Conservation (phyloP, 2,888 invertebrate genomes). For the Platycheirus albimanus region DNA sequence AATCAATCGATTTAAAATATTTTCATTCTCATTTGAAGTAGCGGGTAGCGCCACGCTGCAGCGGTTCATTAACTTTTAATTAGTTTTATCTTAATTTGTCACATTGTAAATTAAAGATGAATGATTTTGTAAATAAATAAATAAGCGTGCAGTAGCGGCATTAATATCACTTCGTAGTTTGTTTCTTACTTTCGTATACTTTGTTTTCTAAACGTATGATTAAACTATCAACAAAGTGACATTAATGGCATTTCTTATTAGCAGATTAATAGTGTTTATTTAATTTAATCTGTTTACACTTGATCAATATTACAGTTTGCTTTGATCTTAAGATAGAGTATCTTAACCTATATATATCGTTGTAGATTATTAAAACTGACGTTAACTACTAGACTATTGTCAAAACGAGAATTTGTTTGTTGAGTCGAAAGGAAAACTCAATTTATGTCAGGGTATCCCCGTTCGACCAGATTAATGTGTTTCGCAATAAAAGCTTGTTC, state of each 20-base stretch:
- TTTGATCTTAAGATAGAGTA: slow-evolving; percentile 40
- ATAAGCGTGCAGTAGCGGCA: not conserved
- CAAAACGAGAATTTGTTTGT: too few relatives aligned
- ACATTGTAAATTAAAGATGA: slow-evolving; percentile 21
- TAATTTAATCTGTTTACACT: slow-evolving; percentile 48
- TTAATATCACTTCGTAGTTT: too few relatives aligned
- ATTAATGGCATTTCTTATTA: slow-evolving; percentile 4
- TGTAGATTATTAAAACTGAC: not conserved
- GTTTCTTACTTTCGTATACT: too few relatives aligned
- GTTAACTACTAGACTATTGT: not conserved
- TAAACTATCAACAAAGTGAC: too few relatives aligned
- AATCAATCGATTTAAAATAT: too few relatives aligned
- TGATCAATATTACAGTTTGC: slow-evolving; percentile 38
- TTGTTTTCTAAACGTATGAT: too few relatives aligned
- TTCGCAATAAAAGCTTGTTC: too few relatives aligned
- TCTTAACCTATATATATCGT: not conserved
- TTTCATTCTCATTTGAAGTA: not conserved
- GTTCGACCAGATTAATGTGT: too few relatives aligned
- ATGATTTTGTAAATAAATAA: not conserved
- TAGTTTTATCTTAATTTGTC: slow-evolving; percentile 1
- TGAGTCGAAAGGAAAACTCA: not conserved
- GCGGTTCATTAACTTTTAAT: slow-evolving; percentile 12
- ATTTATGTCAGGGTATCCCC: slow-evolving; percentile 34
- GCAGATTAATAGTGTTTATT: slow-evolving; percentile 46
- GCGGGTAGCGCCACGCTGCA: too few relatives aligned